Conservation (phyloP, 2,113 vertebrate genomes). For the Tragelaphus imberbis region DNA sequence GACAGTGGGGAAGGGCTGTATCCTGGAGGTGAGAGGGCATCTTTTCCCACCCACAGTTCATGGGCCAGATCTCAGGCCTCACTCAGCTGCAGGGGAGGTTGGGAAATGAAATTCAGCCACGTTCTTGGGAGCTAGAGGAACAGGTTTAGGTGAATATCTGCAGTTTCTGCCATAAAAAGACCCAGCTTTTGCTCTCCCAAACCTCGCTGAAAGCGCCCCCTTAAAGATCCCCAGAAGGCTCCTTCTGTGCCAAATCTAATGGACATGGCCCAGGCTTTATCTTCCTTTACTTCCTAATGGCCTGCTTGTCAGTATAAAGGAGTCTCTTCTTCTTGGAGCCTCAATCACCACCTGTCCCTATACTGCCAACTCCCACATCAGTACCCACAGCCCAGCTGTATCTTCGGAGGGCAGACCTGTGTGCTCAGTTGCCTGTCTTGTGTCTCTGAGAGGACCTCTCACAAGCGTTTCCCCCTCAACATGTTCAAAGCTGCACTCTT, state of each 20-base stretch:
- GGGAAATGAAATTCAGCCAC: neutral
- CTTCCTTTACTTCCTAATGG: neutral
- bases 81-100: neutral
- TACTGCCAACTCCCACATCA: too few relatives aligned
- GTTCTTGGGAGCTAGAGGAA: neutral
- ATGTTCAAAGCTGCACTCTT: neutral
- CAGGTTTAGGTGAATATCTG: neutral
- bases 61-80: neutral
- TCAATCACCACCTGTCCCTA: neutral
- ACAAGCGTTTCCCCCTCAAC: fast-evolving
- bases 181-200: neutral
- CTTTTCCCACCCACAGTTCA: neutral
- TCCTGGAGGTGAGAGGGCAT: neutral
- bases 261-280: neutral
- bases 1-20: neutral
- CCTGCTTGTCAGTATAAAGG: neutral
- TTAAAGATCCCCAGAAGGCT: neutral
- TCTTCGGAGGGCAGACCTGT: neutral
- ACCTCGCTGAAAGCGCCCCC: neutral
- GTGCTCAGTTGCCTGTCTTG: neutral
- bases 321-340: neutral
- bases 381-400: neutral
- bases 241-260: neutral
- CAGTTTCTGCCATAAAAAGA: neutral
- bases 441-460: neutral